A percentile compares a stretch with the other conserved stretches of the same genome.
These are phyloP conservation scores for Lycodopsis pacificus DNA, from an alignment of 2,797 vertebrate genomes.

Conservation along the genomic window DNA sequence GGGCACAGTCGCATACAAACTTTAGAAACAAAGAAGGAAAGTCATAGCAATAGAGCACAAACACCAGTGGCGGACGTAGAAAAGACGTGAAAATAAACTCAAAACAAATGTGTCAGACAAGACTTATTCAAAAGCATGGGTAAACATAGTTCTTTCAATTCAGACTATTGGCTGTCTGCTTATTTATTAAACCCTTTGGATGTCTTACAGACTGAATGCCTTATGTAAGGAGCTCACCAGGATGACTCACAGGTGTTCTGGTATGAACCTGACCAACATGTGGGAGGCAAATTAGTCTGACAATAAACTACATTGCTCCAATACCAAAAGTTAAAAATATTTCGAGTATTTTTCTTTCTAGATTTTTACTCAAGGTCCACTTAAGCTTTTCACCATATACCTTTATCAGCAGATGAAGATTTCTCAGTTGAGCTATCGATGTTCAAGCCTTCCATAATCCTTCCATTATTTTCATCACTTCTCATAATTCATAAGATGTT, in stretches of 20 bases:
- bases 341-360: not conserved
- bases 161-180: constrained; percentile 34
- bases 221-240: constrained; percentile 66
- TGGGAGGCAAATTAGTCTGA: constrained; percentile 64
- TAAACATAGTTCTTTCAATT: not conserved
- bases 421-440: not conserved
- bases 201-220: constrained; percentile 27
- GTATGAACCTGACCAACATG: constrained; percentile 56
- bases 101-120: constrained; percentile 23
- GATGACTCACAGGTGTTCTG: constrained; percentile 71
- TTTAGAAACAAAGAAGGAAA: not conserved
- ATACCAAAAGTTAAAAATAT: not conserved
- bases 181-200: constrained; percentile 38
- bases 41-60: not conserved
- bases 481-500: not conserved
- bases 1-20: not conserved
- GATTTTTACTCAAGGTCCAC: not conserved
- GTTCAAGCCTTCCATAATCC: not conserved
- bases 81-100: not conserved
- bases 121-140: constrained; percentile 6
- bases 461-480: not conserved
- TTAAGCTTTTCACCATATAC: not conserved
- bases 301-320: constrained; percentile 46
- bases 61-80: not conserved
- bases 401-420: not conserved